These are phyloP conservation scores for Paradisaea rubra DNA, from an alignment of 2,113 vertebrate genomes.

Conservation along the genomic window DNA sequence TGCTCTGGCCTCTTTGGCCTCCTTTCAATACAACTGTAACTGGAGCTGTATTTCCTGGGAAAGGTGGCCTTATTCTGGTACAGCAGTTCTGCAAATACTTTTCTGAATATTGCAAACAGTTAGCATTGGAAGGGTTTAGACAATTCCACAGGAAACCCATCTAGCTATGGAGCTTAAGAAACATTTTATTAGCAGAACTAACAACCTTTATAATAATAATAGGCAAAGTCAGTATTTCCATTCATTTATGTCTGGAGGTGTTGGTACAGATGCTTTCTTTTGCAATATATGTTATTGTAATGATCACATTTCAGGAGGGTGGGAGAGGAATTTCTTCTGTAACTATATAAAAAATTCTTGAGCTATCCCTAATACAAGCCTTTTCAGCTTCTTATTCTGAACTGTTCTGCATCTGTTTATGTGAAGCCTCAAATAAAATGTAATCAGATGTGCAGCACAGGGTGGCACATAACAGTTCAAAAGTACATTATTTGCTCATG, in stretches of 20 bases:
- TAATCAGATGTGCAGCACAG: background rate
- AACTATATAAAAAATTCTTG: background rate
- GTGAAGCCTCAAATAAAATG: background rate
- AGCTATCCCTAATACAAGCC: background rate
- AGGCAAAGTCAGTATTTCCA: constrained; percentile 31
- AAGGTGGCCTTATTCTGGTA: constrained; percentile 48
- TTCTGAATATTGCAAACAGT: constrained; percentile 54
- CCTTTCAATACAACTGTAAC: constrained; percentile 47
- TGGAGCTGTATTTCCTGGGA: constrained; percentile 47
- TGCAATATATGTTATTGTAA: constrained; percentile 31
- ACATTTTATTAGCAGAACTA: constrained; percentile 56
- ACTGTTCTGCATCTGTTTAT: background rate
- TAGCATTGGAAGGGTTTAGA: constrained; percentile 47
- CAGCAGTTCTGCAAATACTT: constrained; percentile 52
- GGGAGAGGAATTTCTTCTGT: constrained; percentile 36
- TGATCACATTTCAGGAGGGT: constrained; percentile 19
- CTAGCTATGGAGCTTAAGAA: constrained; percentile 48
- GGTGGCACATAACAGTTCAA: background rate
- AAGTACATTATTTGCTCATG: background rate
- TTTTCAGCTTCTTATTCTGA: background rate
- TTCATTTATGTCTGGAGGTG: constrained; percentile 9
- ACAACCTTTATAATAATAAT: constrained; percentile 53
- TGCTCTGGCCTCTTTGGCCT: constrained; percentile 24
- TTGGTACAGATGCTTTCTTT: constrained; percentile 45
- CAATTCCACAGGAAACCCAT: constrained; percentile 66